Evolutionary conservation across 1,140 invertebrate species (phyloP).

Genomic region (Papilio polytes): DNA sequence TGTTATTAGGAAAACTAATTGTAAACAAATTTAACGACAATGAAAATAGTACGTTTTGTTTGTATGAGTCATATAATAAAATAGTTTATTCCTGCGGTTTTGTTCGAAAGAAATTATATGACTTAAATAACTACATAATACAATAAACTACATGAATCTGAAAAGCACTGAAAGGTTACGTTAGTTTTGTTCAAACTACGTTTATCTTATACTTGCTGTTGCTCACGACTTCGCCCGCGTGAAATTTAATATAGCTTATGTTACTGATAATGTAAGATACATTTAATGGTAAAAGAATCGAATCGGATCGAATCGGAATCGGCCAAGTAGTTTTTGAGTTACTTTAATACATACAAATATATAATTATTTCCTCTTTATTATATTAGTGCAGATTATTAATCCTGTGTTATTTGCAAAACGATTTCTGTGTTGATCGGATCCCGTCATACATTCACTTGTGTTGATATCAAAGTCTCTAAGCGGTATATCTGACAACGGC

Average conservation of each 20-base stretch:
- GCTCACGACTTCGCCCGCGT: no score
- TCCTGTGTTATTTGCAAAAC: not conserved
- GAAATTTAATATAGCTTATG: no score
- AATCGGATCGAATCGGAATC: no score
- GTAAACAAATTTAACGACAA: not conserved
- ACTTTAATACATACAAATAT: no score
- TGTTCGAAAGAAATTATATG: not conserved
- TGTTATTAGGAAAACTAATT: not conserved
- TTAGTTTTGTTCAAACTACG: not conserved
- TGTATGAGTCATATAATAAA: not conserved
- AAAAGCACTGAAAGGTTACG: not conserved
- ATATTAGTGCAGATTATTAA: not conserved
- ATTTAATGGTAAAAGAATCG: no score
- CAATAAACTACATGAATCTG: not conserved
- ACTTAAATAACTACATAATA: no score
- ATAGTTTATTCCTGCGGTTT: not conserved
- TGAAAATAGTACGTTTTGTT: not conserved
- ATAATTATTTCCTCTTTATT: no score
- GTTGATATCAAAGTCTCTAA: constrained; percentile 35
- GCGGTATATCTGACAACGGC: constrained; percentile 41
- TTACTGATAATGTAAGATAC: no score
- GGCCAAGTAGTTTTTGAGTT: no score
- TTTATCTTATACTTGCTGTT: not conserved
- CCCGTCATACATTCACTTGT: not conserved
- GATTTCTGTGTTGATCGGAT: constrained; percentile 2